Percentiles rank a stretch among this genome's conserved stretches.
These are phyloP conservation scores for Drosophila formosana DNA, from an alignment of 2,888 invertebrate genomes.

Conservation along the genomic window DNA sequence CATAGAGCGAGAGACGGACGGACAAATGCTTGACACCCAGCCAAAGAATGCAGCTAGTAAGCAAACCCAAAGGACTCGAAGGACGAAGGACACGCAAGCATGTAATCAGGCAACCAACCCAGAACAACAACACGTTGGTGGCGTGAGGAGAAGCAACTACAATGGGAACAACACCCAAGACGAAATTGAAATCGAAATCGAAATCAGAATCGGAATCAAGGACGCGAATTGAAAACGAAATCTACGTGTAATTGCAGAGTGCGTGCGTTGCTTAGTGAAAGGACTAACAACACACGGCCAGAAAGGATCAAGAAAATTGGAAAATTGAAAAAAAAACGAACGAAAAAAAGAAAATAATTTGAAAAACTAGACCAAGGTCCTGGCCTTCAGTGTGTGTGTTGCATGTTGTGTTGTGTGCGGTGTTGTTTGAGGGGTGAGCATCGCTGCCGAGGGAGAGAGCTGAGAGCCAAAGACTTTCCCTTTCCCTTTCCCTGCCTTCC, in stretches of 20 bases:
- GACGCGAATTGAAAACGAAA: constrained; percentile 42
- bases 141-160: constrained; percentile 24
- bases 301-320: constrained; percentile 25
- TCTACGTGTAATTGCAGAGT: constrained; percentile 67
- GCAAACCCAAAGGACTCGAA: constrained; percentile 24
- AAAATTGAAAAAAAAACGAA: constrained; percentile 10
- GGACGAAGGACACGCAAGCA: constrained; percentile 13
- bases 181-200: constrained; percentile 18
- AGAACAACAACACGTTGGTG: constrained; percentile 31
- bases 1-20: constrained; percentile 18
- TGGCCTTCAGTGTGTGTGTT: constrained; percentile 28
- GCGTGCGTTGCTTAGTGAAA: constrained; percentile 43
- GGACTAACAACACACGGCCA: constrained; percentile 20
- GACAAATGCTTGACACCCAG: constrained; percentile 69
- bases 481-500: neutral
- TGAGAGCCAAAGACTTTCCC: no score
- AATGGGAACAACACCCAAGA: constrained; percentile 48
- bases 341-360: constrained; percentile 21
- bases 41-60: constrained; percentile 10
- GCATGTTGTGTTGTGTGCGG: constrained; percentile 10
- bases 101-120: constrained; percentile 26
- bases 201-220: constrained; percentile 54
- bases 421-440: constrained; percentile 47
- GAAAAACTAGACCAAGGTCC: constrained; percentile 69
- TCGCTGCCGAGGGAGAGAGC: constrained; percentile 4